Percentiles rank a stretch among this genome's conserved stretches.
These are phyloP conservation scores for Pseudoips prasinana DNA, from an alignment of 2,888 invertebrate genomes.

Conservation along the genomic window DNA sequence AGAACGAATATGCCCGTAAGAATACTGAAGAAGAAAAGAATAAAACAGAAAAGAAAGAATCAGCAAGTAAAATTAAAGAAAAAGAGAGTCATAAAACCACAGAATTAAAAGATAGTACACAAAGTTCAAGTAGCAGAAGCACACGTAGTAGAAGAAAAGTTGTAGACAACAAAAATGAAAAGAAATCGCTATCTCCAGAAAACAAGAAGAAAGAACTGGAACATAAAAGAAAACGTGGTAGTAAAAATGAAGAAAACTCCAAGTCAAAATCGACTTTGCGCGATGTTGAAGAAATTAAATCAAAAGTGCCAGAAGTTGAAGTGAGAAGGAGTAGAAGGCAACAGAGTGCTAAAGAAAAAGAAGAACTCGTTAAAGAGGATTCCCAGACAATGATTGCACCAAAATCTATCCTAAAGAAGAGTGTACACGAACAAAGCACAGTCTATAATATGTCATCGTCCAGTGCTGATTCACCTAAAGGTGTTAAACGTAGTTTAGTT, in stretches of 20 bases:
- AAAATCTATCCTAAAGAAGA: conserved; percentile 37
- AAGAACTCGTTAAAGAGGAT: conserved; percentile 4
- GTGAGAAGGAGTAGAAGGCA: conserved; percentile 57
- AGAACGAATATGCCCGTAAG: conserved; percentile 9
- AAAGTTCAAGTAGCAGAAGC: conserved; percentile 17
- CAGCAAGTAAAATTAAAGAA: conserved; percentile 9
- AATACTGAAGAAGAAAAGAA: conserved; percentile 11
- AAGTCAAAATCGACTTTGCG: conserved; percentile 16
- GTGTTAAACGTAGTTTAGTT: conserved; percentile 43
- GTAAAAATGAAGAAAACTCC: conserved; percentile 17
- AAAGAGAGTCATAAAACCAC: conserved; percentile 5
- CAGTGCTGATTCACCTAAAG: conserved; percentile 43
- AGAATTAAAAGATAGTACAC: conserved; percentile 2
- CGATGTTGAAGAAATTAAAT: conserved; percentile 15
- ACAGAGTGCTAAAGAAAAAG: conserved; percentile 33
- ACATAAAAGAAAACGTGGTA: conserved; percentile 13
- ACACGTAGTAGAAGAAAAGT: conserved; percentile 41
- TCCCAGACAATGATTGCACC: conserved; percentile 21
- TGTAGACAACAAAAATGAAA: conserved; percentile 13
- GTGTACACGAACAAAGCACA: conserved; percentile 48
- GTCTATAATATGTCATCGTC: conserved; percentile 58
- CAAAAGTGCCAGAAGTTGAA: conserved; percentile 36
- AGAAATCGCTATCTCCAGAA: conserved; percentile 17
- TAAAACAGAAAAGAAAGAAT: too few relatives aligned
- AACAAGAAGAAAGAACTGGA: conserved; percentile 12